Evolutionary conservation across 2,113 vertebrate genomes (phyloP), one percentile per base, ranked within the genome.

Genomic region (Chaetorhynchus papuensis): DNA sequence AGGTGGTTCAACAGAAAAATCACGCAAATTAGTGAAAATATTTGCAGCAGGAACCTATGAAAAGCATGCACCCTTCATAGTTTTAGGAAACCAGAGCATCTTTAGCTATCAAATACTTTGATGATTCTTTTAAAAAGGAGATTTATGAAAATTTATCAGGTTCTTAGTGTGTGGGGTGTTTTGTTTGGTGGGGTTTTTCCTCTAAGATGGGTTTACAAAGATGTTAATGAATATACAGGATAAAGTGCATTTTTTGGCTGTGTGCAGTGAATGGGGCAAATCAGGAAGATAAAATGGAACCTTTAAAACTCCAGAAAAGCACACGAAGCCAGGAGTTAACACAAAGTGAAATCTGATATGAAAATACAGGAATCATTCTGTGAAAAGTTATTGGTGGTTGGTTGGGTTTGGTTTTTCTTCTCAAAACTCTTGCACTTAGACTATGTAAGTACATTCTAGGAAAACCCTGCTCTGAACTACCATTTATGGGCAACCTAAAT

Each of bases 141-240:
- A 64, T 84, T 64, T 3, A 14, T 59, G 9, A 24, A 86, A 30
- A 6, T 39, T 47, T 68, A 21, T 6, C 15, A 78, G 35, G 8
- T 63, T 10, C 7, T 1, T 33, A 41, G 49, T 41, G 11, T 45
- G 22, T 87, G n/a, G 15, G 3, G 0, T 8, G 37, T 27, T 50
- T 69, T 42, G 13, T 45, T 60, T 44, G 63, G 5, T 78, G 44
- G 35, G 0, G 0, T 24, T 75, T 87, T 26, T 2, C 3, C 22
- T 15, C 39, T 28, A 35, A 0, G 52, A 19, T 15, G 59, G 24
- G n/a, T 37, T 60, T 60, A 37, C 7, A 31, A 70, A 92, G 17
- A 26, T 74, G 37, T 75, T 35, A 54, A 37, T 86, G 54, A 74
- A 75, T 82, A n/a, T 11, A 37, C 13, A 7, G 7, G 22, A 50